These are phyloP conservation scores for Lutraria lutraria DNA, from an alignment of 2,888 invertebrate species.

Conservation along the genomic window DNA sequence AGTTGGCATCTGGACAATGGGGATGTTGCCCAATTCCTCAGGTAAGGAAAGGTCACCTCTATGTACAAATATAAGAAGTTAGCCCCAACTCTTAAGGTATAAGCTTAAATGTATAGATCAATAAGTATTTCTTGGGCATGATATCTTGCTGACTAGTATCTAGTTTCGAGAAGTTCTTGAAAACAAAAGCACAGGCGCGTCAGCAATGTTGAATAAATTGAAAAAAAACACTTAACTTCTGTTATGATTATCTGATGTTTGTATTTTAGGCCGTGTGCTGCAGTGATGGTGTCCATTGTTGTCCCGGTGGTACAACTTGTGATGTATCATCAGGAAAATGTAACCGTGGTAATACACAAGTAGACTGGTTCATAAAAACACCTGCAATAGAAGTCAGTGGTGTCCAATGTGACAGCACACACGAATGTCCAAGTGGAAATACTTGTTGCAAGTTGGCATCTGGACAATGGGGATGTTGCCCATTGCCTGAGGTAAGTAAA, in stretches of 20 bases:
- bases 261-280: slow-evolving; percentile 81
- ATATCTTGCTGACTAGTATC: no score
- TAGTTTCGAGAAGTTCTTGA: no score
- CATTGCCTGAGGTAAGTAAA: slow-evolving; percentile 68
- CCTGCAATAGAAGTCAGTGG: slow-evolving; percentile 52
- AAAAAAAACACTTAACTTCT: no score
- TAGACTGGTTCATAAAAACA: slow-evolving; percentile 66
- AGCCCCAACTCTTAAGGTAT: no score
- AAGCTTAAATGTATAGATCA: no score
- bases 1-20: slow-evolving; percentile 57
- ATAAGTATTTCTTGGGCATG: no score
- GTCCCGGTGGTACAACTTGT: slow-evolving; percentile 80
- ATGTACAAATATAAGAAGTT: no score
- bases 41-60: no score
- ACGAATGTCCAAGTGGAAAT: slow-evolving; percentile 70
- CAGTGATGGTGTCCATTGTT: slow-evolving; percentile 77
- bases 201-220: no score
- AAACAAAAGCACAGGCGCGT: no score
- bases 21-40: slow-evolving; percentile 76
- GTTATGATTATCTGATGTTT: neutral
- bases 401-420: slow-evolving; percentile 50
- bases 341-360: slow-evolving; percentile 28
- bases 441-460: slow-evolving; percentile 81
- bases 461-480: slow-evolving; percentile 84
- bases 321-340: slow-evolving; percentile 66